phyloP scores from a whole-genome alignment of 2,113 vertebrate genomes.

The Pipa parva region DNA sequence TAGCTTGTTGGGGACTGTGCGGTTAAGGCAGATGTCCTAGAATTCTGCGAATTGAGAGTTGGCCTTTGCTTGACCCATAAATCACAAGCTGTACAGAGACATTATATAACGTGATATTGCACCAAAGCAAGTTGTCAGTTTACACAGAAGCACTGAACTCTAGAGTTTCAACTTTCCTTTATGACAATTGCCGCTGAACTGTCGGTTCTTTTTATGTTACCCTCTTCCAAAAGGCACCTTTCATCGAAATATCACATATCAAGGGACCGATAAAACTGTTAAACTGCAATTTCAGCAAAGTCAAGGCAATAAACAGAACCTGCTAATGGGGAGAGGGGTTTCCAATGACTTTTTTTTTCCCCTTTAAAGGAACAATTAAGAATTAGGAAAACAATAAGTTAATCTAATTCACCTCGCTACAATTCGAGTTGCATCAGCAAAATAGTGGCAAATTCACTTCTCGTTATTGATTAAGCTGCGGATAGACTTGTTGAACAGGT shows the following conservation, averaged over 20 bases:
- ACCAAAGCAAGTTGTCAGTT: neutral
- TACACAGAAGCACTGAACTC: slow-evolving; percentile 21
- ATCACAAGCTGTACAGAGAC: slow-evolving; percentile 8
- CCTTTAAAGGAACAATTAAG: too few species aligned
- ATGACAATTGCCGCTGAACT: neutral
- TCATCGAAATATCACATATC: slow-evolving; percentile 27
- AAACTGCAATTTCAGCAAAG: slow-evolving; percentile 8
- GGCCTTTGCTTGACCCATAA: slow-evolving; percentile 32
- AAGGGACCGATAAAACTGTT: slow-evolving; percentile 16
- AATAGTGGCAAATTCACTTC: too few species aligned
- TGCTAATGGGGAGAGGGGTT: neutral
- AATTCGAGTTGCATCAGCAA: too few species aligned
- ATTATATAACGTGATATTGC: slow-evolving; percentile 30
- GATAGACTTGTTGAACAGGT: too few species aligned
- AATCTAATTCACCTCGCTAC: too few species aligned
- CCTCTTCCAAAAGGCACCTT: slow-evolving; percentile 14
- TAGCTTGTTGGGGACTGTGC: slow-evolving; percentile 12
- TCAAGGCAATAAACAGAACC: neutral
- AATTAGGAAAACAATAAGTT: too few species aligned
- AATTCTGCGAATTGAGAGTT: slow-evolving; percentile 29
- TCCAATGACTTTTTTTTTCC: too few species aligned
- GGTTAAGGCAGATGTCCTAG: slow-evolving; percentile 32
- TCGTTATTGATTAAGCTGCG: too few species aligned
- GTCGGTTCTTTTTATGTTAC: slow-evolving; percentile 9
- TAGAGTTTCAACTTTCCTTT: slow-evolving; percentile 12